Conservation (phyloP, 1,140 invertebrate species). For the Hylaeus anthracinus region DNA sequence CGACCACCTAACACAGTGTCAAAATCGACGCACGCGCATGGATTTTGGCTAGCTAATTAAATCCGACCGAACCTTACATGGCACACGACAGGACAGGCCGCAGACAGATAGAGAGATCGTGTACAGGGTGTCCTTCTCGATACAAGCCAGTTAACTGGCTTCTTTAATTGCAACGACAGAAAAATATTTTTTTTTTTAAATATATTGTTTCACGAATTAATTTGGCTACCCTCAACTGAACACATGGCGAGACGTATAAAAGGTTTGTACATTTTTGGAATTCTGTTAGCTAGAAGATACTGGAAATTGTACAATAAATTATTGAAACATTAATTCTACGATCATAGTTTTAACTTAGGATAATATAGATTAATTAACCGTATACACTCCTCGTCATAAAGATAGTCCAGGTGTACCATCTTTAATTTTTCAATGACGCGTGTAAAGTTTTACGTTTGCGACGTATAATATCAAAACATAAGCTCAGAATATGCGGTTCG, state of each 20-base stretch:
- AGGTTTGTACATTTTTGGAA: too few species aligned
- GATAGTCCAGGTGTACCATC: background rate
- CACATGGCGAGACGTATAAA: too few species aligned
- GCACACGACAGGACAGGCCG: slow-evolving; percentile 32
- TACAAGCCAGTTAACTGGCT: too few species aligned
- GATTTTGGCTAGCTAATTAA: slow-evolving; percentile 50
- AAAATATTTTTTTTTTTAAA: too few species aligned
- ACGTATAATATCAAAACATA: background rate
- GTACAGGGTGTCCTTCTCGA: slow-evolving; percentile 32
- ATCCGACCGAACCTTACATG: slow-evolving; percentile 54
- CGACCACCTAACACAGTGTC: background rate
- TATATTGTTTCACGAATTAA: too few species aligned
- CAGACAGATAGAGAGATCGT: slow-evolving; percentile 64
- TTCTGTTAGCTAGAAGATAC: too few species aligned
- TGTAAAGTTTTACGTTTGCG: background rate
- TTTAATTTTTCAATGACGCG: slow-evolving; percentile 2
- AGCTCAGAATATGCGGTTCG: background rate
- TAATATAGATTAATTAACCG: too few species aligned
- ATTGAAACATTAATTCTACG: too few species aligned
- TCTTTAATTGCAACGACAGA: too few species aligned
- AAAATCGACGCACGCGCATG: slow-evolving; percentile 18
- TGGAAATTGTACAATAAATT: too few species aligned
- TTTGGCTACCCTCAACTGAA: too few species aligned
- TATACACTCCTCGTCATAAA: background rate
- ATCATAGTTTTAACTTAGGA: too few species aligned